Base-by-base conservation (phyloP, 2,797 vertebrate genomes). In the Eremophila alpestris region DNA sequence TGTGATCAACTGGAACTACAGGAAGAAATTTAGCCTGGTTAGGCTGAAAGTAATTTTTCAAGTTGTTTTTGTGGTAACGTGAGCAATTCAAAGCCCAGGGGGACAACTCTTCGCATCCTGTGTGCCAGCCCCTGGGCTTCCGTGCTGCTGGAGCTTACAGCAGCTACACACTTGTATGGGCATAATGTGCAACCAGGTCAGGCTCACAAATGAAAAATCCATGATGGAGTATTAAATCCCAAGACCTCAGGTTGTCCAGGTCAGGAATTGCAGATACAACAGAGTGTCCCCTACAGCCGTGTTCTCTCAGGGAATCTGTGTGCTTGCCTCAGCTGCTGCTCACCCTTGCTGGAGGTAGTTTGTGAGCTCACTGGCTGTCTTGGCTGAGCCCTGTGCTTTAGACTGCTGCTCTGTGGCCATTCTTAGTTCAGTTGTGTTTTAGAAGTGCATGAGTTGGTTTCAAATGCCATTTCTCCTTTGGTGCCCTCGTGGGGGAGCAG, bases 1-100 rank as follows among this genome's bases (percentile, higher is more conserved):
- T 59, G 26, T 77, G 58, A 80, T 83, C 64, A 59, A 2, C 38
- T 77, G 76, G 64, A 89, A 85, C 65, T 68, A 13, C 40, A 51
- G 64, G 58, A 83, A 81, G 65, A 49, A 69, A 70, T 78, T 87
- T 87, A 83, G 22, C 8, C 54, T 62, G 16, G 16, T 68, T 41
- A 75, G 38, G 36, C 64, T 81, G 73, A 64, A 85, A 80, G 73
- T 75, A 59, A 59, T 75, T 89, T 92, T 90, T 75, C 2, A 58
- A 77, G n/a, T 80, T 68, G 24, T 67, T 87, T 83, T 79, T 71
- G 52, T 74, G 59, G 18, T 62, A 36, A 30, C 59, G 32, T 14
- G 36, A 87, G 34, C 32, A 59, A 34, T 87, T 76, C 21, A 52
- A 89, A 92, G 40, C 41, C 52, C 52, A 75, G 46, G 65, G 58